Conservation (phyloP, 2,113 vertebrate species). For the Hippocampus mohnikei region DNA sequence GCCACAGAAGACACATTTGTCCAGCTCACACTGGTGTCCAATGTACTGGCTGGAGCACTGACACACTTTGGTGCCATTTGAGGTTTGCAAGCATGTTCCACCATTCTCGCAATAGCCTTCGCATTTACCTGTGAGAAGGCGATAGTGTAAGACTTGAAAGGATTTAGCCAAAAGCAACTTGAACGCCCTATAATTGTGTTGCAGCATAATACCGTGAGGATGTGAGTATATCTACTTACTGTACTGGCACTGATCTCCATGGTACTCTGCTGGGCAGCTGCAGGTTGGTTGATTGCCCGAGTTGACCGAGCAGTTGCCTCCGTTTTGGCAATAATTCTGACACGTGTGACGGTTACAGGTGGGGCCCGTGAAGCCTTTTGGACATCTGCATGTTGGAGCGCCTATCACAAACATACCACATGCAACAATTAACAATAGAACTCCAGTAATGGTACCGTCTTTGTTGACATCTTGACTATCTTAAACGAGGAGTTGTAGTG, state of each 20-base stretch:
- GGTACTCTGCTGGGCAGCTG: slow-evolving; percentile 77
- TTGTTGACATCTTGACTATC: neutral
- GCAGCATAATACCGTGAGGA: neutral
- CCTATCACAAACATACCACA: slow-evolving; percentile 63
- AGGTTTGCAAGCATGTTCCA: slow-evolving; percentile 79
- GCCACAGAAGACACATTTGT: slow-evolving; percentile 86
- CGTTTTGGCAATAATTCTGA: slow-evolving; percentile 83
- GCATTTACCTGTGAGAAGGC: slow-evolving; percentile 74
- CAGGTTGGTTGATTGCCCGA: slow-evolving; percentile 92
- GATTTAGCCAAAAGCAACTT: too few relatives aligned
- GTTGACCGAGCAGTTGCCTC: slow-evolving; percentile 87
- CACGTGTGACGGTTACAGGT: slow-evolving; percentile 87
- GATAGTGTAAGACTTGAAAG: neutral
- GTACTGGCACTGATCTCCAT: slow-evolving; percentile 92
- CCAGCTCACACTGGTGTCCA: slow-evolving; percentile 78
- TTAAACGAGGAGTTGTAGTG: neutral
- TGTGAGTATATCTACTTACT: slow-evolving; percentile 73
- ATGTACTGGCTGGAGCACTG: slow-evolving; percentile 80
- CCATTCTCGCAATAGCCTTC: slow-evolving; percentile 81
- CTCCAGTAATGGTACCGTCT: neutral
- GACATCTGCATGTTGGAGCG: slow-evolving; percentile 90
- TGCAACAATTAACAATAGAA: neutral
- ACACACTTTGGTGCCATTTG: slow-evolving; percentile 74
- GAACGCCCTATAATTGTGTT: neutral
- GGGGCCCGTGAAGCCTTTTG: slow-evolving; percentile 87